These are phyloP conservation scores for Synergus gifuensis DNA, from an alignment of 2,888 invertebrate species.

Conservation along the genomic window DNA sequence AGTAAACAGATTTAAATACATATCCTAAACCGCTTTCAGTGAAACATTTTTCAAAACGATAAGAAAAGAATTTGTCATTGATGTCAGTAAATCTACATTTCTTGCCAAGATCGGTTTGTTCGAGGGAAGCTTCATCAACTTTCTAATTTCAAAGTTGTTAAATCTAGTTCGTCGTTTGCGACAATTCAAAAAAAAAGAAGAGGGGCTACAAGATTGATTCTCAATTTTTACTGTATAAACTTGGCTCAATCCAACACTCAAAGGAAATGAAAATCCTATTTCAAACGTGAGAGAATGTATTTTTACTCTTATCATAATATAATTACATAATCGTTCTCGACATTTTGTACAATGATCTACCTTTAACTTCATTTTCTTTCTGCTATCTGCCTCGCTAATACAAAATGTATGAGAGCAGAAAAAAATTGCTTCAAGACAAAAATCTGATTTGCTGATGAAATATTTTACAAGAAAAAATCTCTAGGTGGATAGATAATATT, in stretches of 20 bases:
- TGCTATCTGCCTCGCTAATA: slow-evolving; percentile 1
- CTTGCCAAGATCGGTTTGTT: not conserved
- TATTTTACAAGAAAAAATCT: slow-evolving; percentile 24
- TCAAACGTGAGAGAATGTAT: slow-evolving; percentile 45
- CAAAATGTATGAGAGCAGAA: not conserved
- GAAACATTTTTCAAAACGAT: not conserved
- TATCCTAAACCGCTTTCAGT: not conserved
- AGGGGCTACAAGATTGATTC: not conserved
- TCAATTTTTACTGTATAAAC: too few species aligned
- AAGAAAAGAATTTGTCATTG: not conserved
- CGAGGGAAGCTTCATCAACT: not conserved
- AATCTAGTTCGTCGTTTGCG: not conserved
- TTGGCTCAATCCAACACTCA: too few species aligned
- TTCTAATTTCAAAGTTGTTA: slow-evolving; percentile 12
- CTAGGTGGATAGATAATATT: not conserved
- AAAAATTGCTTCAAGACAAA: not conserved
- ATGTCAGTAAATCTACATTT: not conserved
- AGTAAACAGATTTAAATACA: not conserved
- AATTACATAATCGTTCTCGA: slow-evolving; percentile 61
- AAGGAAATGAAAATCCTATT: not conserved
- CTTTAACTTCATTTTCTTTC: not conserved
- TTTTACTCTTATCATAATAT: slow-evolving; percentile 63
- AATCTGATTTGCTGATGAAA: slow-evolving; percentile 17
- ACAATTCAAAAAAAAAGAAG: not conserved
- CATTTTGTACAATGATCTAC: slow-evolving; percentile 57